phyloP scores from a whole-genome alignment of 2,113 vertebrate genomes.

The Brachypteracias leptosomus region DNA sequence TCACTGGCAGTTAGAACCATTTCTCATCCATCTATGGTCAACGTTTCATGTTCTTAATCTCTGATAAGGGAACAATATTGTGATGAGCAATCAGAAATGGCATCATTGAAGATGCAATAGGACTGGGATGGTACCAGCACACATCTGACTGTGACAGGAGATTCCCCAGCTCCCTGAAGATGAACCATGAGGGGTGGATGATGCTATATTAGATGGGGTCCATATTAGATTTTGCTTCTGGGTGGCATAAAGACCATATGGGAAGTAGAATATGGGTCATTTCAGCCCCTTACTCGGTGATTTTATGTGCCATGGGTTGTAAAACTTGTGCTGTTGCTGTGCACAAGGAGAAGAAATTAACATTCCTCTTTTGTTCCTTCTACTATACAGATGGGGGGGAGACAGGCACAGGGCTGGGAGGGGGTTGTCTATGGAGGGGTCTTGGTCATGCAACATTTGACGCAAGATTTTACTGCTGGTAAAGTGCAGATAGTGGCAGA shows the following conservation, averaged over 20 bases:
- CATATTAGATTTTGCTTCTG: not conserved
- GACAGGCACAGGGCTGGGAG: not conserved
- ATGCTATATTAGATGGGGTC: not conserved
- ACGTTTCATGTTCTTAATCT: not conserved
- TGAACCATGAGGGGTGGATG: not conserved
- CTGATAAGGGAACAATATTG: not conserved
- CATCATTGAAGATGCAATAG: not conserved
- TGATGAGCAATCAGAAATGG: not conserved
- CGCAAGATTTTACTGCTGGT: not conserved
- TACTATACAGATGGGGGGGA: not conserved
- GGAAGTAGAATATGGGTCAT: not conserved
- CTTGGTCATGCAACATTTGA: not conserved
- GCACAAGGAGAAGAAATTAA: not conserved
- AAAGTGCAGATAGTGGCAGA: not conserved
- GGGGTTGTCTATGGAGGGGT: not conserved
- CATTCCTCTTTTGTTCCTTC: not conserved
- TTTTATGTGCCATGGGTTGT: not conserved
- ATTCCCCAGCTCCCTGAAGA: not conserved
- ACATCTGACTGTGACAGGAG: not conserved
- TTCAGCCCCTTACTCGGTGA: not conserved
- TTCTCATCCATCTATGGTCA: not conserved
- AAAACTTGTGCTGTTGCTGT: not conserved
- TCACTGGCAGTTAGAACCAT: not conserved
- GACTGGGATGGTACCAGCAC: not conserved
- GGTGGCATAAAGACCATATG: not conserved